Base-by-base conservation (phyloP, 1,140 invertebrate species). In the Lepidurus apus region DNA sequence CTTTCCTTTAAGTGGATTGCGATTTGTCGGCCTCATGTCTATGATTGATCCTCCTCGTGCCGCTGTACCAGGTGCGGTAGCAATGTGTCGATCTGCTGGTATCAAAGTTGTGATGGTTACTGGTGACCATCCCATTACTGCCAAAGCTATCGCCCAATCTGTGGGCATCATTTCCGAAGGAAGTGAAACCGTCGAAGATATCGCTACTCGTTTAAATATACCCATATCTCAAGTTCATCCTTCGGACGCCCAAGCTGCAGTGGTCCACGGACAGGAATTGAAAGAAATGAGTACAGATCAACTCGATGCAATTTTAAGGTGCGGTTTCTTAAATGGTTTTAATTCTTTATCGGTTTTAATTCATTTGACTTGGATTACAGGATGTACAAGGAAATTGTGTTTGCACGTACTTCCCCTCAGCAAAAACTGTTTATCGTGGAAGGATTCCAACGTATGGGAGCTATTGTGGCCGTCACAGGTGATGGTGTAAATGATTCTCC, bases 381-480 rank as follows among this genome's bases (percentile, higher is more conserved):
- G n/a, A 42, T 77, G 53, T 81, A 82, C 65, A 0, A 75, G 86
- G 86, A 89, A 88, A 83, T 83, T 88, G 83, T 89, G 84, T 79
- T 80, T 82, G 87, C 90, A 65, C 84, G 90, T 79, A 91, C 89
- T 17, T 91, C 90, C 17, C 90, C 90, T 24, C 89, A 91, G 83
- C 90, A 91, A 84, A 91, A 91, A 82, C 82, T 91, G 77, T 89
- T 91, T 81, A 91, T 91, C 82, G 90, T 91, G n/a, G 90, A 91
- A 85, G 90, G 87, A 17, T 88, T 87, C 80, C 90, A 91, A 83
- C 82, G 88, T 79, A 85, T 86, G 81, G 88, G 90, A 77, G 83
- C 86, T 77, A 90, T 91, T 84, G 90, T 91, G 7, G 90, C 90
- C 77, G 90, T 91, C 2, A 91, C 90, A 80, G 90, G 90, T 81